Evolutionary conservation across 2,888 invertebrate genomes (phyloP).

Genomic region (Elmis aenea): DNA sequence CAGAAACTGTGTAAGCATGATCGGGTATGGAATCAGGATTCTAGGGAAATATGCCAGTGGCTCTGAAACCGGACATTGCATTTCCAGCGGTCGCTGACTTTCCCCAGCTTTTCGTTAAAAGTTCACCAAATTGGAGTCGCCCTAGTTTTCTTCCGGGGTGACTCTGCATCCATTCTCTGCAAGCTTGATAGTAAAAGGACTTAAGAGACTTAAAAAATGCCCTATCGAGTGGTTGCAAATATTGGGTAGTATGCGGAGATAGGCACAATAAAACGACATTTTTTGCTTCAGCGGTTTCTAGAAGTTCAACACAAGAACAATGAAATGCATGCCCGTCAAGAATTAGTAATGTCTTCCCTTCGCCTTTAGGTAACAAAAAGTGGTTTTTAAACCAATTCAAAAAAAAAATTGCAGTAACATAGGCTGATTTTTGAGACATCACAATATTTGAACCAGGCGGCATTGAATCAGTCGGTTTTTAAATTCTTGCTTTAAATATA

Average conservation of each 20-base stretch:
- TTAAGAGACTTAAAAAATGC: too few relatives aligned
- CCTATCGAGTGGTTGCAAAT: too few relatives aligned
- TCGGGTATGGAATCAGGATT: conserved; percentile 14
- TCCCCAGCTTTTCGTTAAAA: conserved; percentile 14
- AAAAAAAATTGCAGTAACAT: conserved; percentile 26
- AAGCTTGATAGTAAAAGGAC: too few relatives aligned
- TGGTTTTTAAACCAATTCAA: conserved; percentile 27
- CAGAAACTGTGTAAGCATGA: conserved; percentile 15
- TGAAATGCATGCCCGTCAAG: conserved; percentile 11
- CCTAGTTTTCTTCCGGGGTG: too few relatives aligned
- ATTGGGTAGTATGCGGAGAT: too few relatives aligned
- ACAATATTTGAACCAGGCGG: conserved; percentile 23
- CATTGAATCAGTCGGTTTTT: conserved; percentile 19
- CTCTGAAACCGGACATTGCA: too few relatives aligned
- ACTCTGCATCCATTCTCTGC: too few relatives aligned
- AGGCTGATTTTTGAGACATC: conserved; percentile 30
- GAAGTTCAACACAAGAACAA: too few relatives aligned
- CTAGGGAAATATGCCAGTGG: too few relatives aligned
- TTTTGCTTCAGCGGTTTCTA: too few relatives aligned
- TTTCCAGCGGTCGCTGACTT: conserved; percentile 16
- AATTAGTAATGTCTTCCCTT: conserved; percentile 12
- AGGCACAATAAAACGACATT: too few relatives aligned
- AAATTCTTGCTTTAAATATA: conserved; percentile 26
- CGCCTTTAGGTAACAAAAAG: conserved; percentile 11
- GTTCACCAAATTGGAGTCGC: conserved; percentile 13